Evolutionary conservation across 2,113 vertebrate species (phyloP).

Genomic region (Edolisoma coerulescens): DNA sequence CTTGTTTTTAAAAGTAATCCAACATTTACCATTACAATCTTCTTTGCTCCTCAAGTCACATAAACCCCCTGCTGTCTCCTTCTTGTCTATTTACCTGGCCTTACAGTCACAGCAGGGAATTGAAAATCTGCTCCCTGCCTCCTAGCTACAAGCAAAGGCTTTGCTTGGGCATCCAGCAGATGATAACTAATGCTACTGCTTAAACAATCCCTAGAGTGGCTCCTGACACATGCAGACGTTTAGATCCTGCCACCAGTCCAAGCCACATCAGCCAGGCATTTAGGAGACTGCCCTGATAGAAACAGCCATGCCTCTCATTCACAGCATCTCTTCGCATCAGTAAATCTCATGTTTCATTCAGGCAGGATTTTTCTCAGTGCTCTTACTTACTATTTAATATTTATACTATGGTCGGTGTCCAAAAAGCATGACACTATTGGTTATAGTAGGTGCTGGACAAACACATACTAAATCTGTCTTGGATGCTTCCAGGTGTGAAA

Average conservation of each 20-base stretch:
- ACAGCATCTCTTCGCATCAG: background rate
- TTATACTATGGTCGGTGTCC: background rate
- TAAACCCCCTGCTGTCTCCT: constrained; percentile 41
- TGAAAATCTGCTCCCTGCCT: constrained; percentile 35
- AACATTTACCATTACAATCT: constrained; percentile 51
- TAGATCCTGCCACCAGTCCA: background rate
- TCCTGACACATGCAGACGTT: background rate
- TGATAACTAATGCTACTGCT: background rate
- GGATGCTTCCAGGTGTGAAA: background rate
- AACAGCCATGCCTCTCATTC: background rate
- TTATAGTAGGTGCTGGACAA: background rate
- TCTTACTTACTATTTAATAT: constrained; percentile 12
- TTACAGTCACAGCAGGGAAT: constrained; percentile 24
- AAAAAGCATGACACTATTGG: background rate
- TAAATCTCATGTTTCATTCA: constrained; percentile 15
- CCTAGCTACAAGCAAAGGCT: background rate
- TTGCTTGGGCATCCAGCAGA: background rate
- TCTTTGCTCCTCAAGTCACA: constrained; percentile 40
- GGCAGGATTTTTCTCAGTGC: background rate
- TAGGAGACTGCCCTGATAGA: background rate
- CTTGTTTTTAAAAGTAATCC: constrained; percentile 55
- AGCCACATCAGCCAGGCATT: background rate
- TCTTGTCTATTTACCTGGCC: constrained; percentile 52
- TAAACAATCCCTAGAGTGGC: background rate
- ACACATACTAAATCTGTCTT: background rate